Conservation (phyloP, 1,140 invertebrate genomes). For the Apis laboriosa region DNA sequence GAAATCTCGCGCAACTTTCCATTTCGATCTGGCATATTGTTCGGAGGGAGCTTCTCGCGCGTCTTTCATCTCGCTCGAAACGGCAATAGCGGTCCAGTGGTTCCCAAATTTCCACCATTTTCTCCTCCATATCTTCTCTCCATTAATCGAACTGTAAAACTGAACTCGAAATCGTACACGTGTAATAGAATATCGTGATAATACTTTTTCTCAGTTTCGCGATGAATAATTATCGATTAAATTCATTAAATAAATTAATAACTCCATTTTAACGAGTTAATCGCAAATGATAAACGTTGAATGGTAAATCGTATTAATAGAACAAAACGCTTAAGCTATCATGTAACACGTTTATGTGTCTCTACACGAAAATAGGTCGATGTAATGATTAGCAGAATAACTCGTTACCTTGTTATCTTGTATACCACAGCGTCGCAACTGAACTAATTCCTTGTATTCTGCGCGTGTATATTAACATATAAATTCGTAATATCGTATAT, state of each 20-base stretch:
- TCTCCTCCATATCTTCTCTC: too few species aligned
- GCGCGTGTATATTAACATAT: not conserved
- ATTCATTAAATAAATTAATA: not conserved
- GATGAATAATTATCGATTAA: not conserved
- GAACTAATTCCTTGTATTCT: not conserved
- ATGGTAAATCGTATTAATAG: not conserved
- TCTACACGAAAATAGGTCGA: not conserved
- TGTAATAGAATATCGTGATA: too few species aligned
- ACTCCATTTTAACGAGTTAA: not conserved
- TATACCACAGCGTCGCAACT: not conserved
- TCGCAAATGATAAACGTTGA: too few species aligned
- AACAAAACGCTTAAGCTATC: not conserved
- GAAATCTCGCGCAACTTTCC: conserved; percentile 65
- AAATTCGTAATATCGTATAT: too few species aligned
- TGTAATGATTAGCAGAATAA: not conserved
- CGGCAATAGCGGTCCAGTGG: not conserved
- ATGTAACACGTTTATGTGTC: not conserved
- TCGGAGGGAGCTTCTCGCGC: not conserved
- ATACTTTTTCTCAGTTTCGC: too few species aligned
- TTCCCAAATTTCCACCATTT: not conserved
- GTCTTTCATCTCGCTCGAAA: not conserved
- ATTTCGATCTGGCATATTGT: conserved; percentile 54
- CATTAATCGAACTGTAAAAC: too few species aligned
- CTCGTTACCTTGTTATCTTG: not conserved
- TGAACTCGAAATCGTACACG: too few species aligned